Evolutionary conservation across 2,113 vertebrate genomes (phyloP), one percentile per base, ranked within the genome.

Genomic region (Catagonus wagneri): DNA sequence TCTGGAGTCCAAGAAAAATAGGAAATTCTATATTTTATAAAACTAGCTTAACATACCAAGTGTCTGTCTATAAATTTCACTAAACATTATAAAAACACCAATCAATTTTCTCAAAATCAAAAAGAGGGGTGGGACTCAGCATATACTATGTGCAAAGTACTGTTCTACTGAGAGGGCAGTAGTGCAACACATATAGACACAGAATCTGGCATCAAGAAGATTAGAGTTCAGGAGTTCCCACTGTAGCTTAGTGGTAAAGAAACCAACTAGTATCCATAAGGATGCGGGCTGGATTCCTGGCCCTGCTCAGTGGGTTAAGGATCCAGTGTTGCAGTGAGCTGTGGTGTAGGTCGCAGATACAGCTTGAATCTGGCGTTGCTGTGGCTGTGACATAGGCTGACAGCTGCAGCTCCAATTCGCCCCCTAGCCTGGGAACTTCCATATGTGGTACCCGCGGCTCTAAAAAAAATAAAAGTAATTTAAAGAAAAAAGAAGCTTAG

Each of bases 21-120:
- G 27, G 25, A 94, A 94, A 89, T 58, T 27, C 71, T 58, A 85
- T 34, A 89, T 86, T 86, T 94, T 96, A 81, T 90, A 74, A 92
- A 20, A 81, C 4, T 58, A 94, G 34, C 36, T 96, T 90, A 95
- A 76, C 29, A 95, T 23, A 63, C 19, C 19, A 94, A 27, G 27
- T 83, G 13, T 39, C 65, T 85, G 96, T 96, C 89, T 86, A 92
- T 66, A 68, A 92, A 76, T 72, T 83, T 89, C 50, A 90, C 25
- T 86, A 72, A n/a, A 36, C 32, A 91, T 68, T 90, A 68, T 65
- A 60, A 95, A 93, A 96, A 78, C 44, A 50, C 27, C 90, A 89
- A 83, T 84, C n/a, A 56, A 50, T 22, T 93, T 93, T 90, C n/a
- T 81, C 36, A 15, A 94, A 96, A 83, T 69, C 68, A 94, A 79